These are phyloP conservation scores for Xenopus petersii DNA, from an alignment of 2,797 vertebrate genomes.

Conservation along the genomic window DNA sequence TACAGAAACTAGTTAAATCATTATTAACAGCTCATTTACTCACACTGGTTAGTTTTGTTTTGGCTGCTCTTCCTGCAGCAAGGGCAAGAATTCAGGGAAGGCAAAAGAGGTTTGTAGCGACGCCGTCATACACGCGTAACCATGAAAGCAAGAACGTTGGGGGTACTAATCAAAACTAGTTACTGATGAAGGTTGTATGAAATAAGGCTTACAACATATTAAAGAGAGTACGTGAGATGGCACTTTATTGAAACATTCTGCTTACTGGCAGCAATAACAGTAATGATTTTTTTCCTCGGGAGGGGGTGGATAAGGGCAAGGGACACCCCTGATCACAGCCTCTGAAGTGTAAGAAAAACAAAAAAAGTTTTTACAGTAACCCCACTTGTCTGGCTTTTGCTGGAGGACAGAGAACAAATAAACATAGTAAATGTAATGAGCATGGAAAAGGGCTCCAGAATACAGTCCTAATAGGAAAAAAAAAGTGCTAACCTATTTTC, in stretches of 20 bases:
- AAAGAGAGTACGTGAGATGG: slow-evolving; percentile 11
- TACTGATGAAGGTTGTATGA: no score
- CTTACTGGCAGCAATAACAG: slow-evolving; percentile 8
- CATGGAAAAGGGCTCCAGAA: slow-evolving; percentile 19
- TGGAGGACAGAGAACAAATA: slow-evolving; percentile 38
- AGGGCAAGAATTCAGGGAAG: no score
- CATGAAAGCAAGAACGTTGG: no score
- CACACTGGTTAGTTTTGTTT: no score
- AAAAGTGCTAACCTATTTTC: not conserved
- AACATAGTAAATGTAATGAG: slow-evolving; percentile 39
- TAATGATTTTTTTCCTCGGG: not conserved
- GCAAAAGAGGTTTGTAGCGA: no score
- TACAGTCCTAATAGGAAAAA: slow-evolving; percentile 5
- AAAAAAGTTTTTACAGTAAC: slow-evolving; percentile 38
- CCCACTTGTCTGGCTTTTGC: slow-evolving; percentile 24
- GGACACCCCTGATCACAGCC: slow-evolving; percentile 25
- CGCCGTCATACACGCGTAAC: no score
- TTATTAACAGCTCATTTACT: no score
- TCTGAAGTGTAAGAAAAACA: slow-evolving; percentile 31
- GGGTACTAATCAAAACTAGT: no score
- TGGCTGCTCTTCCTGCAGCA: no score
- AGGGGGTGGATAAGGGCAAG: not conserved
- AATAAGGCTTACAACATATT: no score
- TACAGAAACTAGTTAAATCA: no score
- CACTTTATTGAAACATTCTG: slow-evolving; percentile 32